Evolutionary conservation across 2,113 vertebrate species (phyloP), one percentile per base, ranked within the genome.

Genomic region (Macrotus californicus): DNA sequence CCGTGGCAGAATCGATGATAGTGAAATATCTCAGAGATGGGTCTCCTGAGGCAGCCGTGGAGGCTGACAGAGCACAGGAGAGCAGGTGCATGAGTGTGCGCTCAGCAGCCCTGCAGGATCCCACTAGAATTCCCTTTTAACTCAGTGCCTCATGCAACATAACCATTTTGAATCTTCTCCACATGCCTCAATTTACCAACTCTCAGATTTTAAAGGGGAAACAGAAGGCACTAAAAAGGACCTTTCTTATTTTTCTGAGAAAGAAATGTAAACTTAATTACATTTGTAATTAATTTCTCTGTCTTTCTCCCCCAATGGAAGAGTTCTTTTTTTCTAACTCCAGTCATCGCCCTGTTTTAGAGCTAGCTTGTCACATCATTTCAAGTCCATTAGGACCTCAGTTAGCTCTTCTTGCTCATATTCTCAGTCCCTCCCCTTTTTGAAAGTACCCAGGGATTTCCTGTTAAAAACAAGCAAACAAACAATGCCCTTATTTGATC

Each of bases 81-180:
- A 18, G 3, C 87, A 31, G 70, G 66, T 61, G 54, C 4, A 0
- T 1, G n/a, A 31, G 43, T 7, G 61, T 39, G 7, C 0, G 5
- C 75, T 19, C 52, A 0, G 34, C 66, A 61, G 22, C 19, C 15
- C 3, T 5, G 14, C 43, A 50, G 31, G 31, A 0, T 9, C 36
- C n/a, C 50, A 22, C 59, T 0, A 2, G 46, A 36, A 46, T 36
- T 31, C 64, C 26, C 50, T 8, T 39, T 50, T 22, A 59, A n/a
- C 9, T 10, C 12, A 0, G 2, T 4, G 19, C 22, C 43, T 21
- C 12, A 6, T 12, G 9, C 36, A 13, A 5, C 10, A 7, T 24
- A 22, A 3, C 41, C 48, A 0, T 29, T 43, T 54, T 61, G 4
- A 8, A 14, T 15, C 7, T n/a, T 24, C 31, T 14, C 39, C 31